These are phyloP conservation scores for Palythoa caribaeorum DNA, from an alignment of 92 coral and sea anemone species.

Conservation along the genomic window DNA sequence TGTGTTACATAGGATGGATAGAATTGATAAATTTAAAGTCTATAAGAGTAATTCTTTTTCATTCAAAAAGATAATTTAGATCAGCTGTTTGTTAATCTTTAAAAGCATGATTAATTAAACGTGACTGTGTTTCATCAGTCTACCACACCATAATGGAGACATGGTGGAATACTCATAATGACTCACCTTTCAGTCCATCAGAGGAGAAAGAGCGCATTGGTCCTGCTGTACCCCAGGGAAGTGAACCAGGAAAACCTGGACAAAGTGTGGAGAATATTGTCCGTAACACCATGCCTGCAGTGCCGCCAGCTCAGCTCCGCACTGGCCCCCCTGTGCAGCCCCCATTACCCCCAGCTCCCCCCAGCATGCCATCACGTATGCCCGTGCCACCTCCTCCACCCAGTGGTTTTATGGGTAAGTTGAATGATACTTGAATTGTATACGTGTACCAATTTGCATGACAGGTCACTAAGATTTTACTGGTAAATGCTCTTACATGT, in stretches of 20 bases:
- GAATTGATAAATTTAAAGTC: neutral
- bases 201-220: conserved; percentile 95
- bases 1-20: neutral
- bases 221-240: conserved; percentile 83
- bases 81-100: too few species aligned
- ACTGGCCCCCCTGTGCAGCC: conserved; percentile 43
- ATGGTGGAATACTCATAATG: neutral
- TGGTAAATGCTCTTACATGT: too few species aligned
- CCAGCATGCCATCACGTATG: conserved; percentile 78
- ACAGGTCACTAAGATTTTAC: too few species aligned
- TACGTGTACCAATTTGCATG: neutral
- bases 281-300: conserved; percentile 62
- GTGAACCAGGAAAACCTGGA: conserved; percentile 41
- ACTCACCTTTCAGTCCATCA: conserved; percentile 73
- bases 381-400: conserved; percentile 88
- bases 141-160: neutral
- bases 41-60: neutral
- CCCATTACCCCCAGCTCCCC: conserved; percentile 78
- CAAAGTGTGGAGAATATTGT: conserved; percentile 19
- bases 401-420: conserved; percentile 83
- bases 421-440: neutral
- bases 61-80: neutral
- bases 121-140: too few species aligned
- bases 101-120: too few species aligned
- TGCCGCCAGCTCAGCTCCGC: conserved; percentile 70